phyloP scores from a whole-genome alignment of 2,888 invertebrate species.

The Xestia c-nigrum region DNA sequence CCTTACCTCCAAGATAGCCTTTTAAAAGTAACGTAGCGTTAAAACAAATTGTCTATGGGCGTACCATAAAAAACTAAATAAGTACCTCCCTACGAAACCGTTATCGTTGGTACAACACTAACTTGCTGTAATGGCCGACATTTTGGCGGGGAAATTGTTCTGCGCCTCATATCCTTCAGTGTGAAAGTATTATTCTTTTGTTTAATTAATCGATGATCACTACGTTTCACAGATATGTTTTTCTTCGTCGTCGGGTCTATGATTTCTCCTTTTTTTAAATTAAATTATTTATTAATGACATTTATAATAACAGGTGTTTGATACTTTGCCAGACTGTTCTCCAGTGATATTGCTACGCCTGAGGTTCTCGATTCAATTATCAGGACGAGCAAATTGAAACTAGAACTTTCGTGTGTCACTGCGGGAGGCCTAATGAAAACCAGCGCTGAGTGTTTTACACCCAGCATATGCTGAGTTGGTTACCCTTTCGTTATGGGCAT shows the following conservation, averaged over 20 bases:
- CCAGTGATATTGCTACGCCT: not conserved
- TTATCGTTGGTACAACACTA: conserved; percentile 59
- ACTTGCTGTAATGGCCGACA: conserved; percentile 66
- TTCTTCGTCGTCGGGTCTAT: too few species aligned
- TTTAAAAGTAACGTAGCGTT: conserved; percentile 56
- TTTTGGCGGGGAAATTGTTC: conserved; percentile 71
- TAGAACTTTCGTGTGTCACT: not conserved
- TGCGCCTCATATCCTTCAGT: conserved; percentile 61
- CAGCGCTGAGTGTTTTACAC: too few species aligned
- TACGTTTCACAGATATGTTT: conserved; percentile 13
- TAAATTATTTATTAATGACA: too few species aligned
- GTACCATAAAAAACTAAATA: conserved; percentile 51
- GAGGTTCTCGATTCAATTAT: not conserved
- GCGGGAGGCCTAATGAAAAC: too few species aligned
- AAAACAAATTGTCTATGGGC: conserved; percentile 56
- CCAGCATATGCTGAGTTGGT: too few species aligned
- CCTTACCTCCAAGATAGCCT: conserved; percentile 37
- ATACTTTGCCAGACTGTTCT: not conserved
- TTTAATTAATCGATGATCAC: conserved; percentile 31
- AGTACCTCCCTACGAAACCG: conserved; percentile 58
- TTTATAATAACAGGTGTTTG: not conserved
- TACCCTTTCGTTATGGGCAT: too few species aligned
- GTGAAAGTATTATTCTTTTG: conserved; percentile 64
- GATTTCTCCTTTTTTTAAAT: too few species aligned
- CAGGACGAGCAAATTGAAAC: not conserved